Base-by-base conservation (phyloP, 2,888 invertebrate species). In the Polymixis flavicincta region DNA sequence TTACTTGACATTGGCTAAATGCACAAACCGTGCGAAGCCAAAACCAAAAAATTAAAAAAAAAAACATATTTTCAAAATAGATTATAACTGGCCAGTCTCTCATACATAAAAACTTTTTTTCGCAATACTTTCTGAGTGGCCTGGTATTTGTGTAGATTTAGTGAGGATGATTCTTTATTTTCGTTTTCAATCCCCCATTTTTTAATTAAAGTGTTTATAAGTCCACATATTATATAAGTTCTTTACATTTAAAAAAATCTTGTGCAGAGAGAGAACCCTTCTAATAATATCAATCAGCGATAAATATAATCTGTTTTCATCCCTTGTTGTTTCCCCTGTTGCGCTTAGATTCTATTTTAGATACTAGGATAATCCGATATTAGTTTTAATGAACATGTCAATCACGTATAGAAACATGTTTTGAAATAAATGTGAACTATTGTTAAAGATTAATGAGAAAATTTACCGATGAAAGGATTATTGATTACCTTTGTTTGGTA, bases 311-410 rank as follows among this genome's bases (percentile, higher is more conserved):
- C 83, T 71, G 57, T 74, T 70, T 78, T 50, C 74, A 73, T 78
- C 83, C 75, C 81, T 71, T 84, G 85, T 87, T 89, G 69, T 82
- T 71, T 90, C 89, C 87, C 87, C 84, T 82, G 76, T 89, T 85
- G 85, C 85, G 82, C 87, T 83, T 78, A 92, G 95, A 96, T 95
- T 94, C 92, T 83, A 95, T 95, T 94, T 93, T 85, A 91, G 95
- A 96, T 95, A 95, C 85, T 77, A 69, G 90, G 92, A 92, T 95
- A 92, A 96, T 93, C 95, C 91, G 65, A 86, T 91, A 92, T 95
- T 93, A 94, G 92, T 92, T 92, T 90, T 93, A 94, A 95, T 92
- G 93, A 93, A 92, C 86, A 89, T 93, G 95, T 93, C 95, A 94
- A 93, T 95, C 95, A 94, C 60, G 64, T 64, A 74, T 69, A 42